Evolutionary conservation across 2,888 invertebrate species (phyloP).

Genomic region (Eudasyphora cyanicolor): DNA sequence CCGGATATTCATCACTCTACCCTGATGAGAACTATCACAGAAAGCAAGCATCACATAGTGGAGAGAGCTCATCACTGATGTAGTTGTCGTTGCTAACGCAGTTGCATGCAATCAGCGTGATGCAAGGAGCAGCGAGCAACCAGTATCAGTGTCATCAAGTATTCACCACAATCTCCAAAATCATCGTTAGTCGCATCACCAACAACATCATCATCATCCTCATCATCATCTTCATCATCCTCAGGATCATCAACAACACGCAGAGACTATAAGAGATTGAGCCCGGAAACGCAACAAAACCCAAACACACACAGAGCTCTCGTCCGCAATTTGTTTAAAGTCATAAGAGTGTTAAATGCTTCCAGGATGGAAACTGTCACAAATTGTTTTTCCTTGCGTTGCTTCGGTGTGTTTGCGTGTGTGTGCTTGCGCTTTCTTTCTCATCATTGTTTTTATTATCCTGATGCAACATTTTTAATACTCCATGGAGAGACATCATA

Average conservation of each 20-base stretch:
- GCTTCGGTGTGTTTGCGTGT: not conserved
- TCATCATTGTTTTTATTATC: too few species aligned
- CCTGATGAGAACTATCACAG: not conserved
- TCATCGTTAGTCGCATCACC: not conserved
- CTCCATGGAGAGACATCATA: not conserved
- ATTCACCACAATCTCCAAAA: conserved; percentile 50
- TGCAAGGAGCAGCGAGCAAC: conserved; percentile 21
- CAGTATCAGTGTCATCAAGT: conserved; percentile 48
- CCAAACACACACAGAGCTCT: not conserved
- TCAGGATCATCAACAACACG: not conserved
- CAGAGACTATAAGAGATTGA: not conserved
- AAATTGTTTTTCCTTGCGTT: not conserved
- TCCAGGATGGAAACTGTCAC: not conserved
- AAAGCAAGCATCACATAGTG: conserved; percentile 1
- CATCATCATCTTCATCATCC: not conserved
- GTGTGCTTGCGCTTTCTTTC: not conserved
- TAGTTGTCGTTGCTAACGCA: conserved; percentile 2
- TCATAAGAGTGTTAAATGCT: conserved; percentile 17
- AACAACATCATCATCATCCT: not conserved
- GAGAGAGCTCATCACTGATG: not conserved
- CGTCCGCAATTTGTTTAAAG: conserved; percentile 48
- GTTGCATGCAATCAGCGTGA: conserved; percentile 24
- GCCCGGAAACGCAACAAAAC: not conserved
- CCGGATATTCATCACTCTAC: not conserved
- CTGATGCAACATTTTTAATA: conserved; percentile 1